Percentiles rank a stretch among this genome's conserved stretches.
These are phyloP conservation scores for Globodera rostochiensis DNA, from an alignment of 1,140 invertebrate genomes.

Conservation along the genomic window DNA sequence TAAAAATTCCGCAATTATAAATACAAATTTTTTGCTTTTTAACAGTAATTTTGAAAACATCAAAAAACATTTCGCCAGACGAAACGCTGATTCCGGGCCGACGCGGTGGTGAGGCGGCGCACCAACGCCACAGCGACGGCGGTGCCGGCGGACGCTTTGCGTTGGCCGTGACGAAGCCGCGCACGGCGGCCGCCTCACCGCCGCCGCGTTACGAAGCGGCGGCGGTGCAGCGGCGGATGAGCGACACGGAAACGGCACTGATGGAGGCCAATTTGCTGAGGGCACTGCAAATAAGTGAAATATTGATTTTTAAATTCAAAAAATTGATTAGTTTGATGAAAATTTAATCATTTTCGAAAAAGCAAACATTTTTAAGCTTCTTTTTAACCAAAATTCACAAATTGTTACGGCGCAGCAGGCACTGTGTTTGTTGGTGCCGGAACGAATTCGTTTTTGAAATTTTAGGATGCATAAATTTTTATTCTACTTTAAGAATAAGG, in stretches of 20 bases:
- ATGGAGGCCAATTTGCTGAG: conserved; percentile 23
- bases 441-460: neutral
- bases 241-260: neutral
- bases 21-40: too few species aligned
- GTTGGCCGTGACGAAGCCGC: neutral
- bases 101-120: neutral
- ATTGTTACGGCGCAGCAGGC: neutral
- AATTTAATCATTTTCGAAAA: neutral
- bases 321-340: neutral
- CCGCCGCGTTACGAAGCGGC: neutral
- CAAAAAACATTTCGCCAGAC: neutral
- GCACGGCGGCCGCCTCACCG: neutral
- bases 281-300: conserved; percentile 14
- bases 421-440: neutral
- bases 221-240: neutral
- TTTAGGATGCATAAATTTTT: neutral
- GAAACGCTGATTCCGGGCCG: neutral
- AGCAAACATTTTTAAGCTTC: conserved; percentile 2
- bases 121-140: neutral
- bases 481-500: neutral
- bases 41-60: too few species aligned
- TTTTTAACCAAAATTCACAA: neutral
- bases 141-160: neutral
- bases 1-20: too few species aligned
- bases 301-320: neutral